phyloP scores from a whole-genome alignment of 2,797 vertebrate genomes.

The Clarias pachynema region DNA sequence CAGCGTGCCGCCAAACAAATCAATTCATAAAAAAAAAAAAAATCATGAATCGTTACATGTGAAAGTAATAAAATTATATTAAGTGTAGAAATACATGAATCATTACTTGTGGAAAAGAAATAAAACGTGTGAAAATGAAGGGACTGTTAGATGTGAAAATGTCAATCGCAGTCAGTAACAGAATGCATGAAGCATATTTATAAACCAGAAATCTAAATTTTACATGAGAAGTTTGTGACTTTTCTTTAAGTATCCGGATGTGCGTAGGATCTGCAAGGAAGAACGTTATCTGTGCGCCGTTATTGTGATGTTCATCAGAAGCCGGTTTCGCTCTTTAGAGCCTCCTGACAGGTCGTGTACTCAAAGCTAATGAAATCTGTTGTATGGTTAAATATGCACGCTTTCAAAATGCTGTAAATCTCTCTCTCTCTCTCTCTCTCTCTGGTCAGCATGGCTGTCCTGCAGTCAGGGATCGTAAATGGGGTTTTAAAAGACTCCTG shows the following conservation, averaged over 20 bases:
- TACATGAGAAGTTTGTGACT: neutral
- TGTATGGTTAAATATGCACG: slow-evolving; percentile 18
- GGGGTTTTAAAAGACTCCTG: slow-evolving; percentile 48
- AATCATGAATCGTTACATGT: neutral
- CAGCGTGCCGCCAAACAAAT: neutral
- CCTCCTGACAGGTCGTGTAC: slow-evolving; percentile 23
- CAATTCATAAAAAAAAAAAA: neutral
- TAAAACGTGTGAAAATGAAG: neutral
- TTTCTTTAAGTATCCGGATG: neutral
- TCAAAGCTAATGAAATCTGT: slow-evolving; percentile 38
- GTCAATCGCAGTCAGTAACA: neutral
- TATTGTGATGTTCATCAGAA: slow-evolving; percentile 5
- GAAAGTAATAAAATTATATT: neutral
- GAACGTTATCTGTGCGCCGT: neutral
- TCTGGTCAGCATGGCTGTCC: neutral
- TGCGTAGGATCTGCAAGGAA: neutral
- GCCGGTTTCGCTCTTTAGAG: neutral
- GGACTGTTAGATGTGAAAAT: neutral
- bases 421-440: neutral
- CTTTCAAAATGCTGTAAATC: neutral
- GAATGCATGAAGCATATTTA: neutral
- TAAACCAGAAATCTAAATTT: neutral
- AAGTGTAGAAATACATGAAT: neutral
- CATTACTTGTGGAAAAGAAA: neutral
- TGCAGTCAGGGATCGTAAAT: slow-evolving; percentile 44